phyloP scores from a whole-genome alignment of 2,113 vertebrate genomes.

The Sapayoa aenigma region DNA sequence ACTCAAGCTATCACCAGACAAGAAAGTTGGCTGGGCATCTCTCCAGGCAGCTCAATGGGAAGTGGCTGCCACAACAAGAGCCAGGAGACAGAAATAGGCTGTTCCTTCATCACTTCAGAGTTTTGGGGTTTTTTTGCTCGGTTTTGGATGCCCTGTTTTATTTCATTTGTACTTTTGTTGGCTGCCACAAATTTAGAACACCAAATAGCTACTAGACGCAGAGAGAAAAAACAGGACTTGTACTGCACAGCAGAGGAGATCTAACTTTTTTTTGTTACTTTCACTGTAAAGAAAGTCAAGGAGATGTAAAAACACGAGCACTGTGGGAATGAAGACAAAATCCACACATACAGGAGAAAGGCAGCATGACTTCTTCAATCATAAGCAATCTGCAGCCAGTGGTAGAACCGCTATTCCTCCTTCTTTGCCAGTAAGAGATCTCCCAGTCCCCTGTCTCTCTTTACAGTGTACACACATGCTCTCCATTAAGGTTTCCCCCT shows the following conservation, averaged over 20 bases:
- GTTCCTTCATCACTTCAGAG: background rate
- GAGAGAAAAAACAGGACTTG: background rate
- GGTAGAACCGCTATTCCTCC: background rate
- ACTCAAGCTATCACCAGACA: background rate
- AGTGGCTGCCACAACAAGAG: background rate
- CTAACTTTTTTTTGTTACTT: background rate
- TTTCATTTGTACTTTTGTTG: background rate
- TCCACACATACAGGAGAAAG: background rate
- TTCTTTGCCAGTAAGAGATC: background rate
- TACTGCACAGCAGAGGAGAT: background rate
- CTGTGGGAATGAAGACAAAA: background rate
- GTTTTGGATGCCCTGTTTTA: background rate
- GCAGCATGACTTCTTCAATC: background rate
- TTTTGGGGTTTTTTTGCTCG: background rate
- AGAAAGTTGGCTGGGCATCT: background rate
- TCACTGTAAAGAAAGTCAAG: background rate
- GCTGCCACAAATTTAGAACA: background rate
- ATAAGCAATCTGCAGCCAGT: background rate
- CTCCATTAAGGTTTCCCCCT: background rate
- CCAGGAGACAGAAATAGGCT: background rate
- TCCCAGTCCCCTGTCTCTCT: background rate
- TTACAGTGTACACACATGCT: rapidly evolving
- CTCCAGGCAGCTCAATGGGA: background rate
- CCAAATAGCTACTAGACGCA: background rate
- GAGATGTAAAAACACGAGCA: background rate